phyloP scores from a whole-genome alignment of 1,140 invertebrate genomes.

The Microplitis mediator region DNA sequence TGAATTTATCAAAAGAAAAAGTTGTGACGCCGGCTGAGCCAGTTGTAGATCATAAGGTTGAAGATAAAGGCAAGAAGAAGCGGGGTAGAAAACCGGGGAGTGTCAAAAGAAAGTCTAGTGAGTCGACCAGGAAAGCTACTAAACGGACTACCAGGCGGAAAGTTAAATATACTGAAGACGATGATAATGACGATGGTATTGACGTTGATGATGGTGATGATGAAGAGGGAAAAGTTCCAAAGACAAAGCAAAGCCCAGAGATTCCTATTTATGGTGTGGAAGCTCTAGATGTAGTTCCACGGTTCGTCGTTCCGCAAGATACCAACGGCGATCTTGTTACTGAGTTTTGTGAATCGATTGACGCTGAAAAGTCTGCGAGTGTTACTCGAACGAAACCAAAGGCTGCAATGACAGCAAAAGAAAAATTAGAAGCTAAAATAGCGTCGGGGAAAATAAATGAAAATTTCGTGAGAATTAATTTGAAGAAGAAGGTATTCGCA shows the following conservation, averaged over 20 bases:
- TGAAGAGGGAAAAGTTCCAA: background rate
- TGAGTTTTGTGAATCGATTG: slow-evolving; percentile 38
- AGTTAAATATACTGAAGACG: background rate
- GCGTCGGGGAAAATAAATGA: slow-evolving; percentile 77
- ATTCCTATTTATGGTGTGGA: slow-evolving; percentile 40
- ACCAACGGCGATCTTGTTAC: slow-evolving; percentile 37
- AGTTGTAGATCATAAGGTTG: background rate
- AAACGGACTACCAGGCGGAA: background rate
- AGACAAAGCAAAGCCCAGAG: slow-evolving; percentile 4
- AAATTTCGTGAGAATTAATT: slow-evolving; percentile 89
- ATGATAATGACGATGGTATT: background rate
- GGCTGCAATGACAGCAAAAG: slow-evolving; percentile 50
- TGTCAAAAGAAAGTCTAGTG: too few species aligned
- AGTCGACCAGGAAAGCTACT: background rate
- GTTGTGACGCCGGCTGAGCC: too few species aligned
- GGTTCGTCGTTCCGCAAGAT: slow-evolving; percentile 35
- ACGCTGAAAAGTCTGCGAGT: background rate
- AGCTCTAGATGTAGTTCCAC: slow-evolving; percentile 39
- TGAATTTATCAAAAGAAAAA: too few species aligned
- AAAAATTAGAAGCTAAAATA: slow-evolving; percentile 71
- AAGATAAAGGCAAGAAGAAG: background rate
- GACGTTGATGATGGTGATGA: too few species aligned
- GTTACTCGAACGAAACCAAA: slow-evolving; percentile 32
- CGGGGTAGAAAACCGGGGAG: background rate
- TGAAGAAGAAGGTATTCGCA: slow-evolving; percentile 88